These are phyloP conservation scores for Scaptomyza tumidula DNA, from an alignment of 2,888 invertebrate genomes.

Conservation along the genomic window DNA sequence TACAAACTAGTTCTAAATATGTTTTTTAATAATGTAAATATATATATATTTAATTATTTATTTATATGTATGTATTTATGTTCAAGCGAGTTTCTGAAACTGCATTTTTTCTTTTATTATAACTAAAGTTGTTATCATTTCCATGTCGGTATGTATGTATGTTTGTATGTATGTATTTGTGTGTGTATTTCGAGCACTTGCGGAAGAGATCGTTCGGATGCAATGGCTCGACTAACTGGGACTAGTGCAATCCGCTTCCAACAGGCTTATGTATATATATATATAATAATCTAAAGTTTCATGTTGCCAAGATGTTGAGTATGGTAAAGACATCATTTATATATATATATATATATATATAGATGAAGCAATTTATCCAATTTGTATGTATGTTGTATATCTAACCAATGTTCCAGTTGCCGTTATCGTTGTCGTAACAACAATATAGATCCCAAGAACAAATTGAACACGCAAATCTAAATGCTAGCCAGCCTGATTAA, in stretches of 20 bases:
- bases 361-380: background rate
- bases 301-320: background rate
- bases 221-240: constrained; percentile 40
- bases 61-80: background rate
- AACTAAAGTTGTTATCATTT: constrained; percentile 8
- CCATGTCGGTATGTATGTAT: background rate
- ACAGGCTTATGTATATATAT: constrained; percentile 10
- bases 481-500: constrained; percentile 83
- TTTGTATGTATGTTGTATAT: too few species aligned
- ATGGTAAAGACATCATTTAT: too few species aligned
- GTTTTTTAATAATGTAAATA: constrained; percentile 12
- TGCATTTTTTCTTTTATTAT: constrained; percentile 27
- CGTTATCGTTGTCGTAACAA: constrained; percentile 4
- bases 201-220: constrained; percentile 43
- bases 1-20: constrained; percentile 43
- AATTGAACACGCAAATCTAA: constrained; percentile 17
- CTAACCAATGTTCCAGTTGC: too few species aligned
- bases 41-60: constrained; percentile 1
- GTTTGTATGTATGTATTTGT: background rate
- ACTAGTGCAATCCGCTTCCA: constrained; percentile 39
- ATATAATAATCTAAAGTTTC: constrained; percentile 17
- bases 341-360: background rate
- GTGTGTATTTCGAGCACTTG: constrained; percentile 39
- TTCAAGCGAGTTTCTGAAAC: constrained; percentile 48
- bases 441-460: background rate